A percentile compares a stretch with the other conserved stretches of the same genome.
Evolutionary conservation across 2,797 vertebrate species (phyloP).

Genomic region (Varecia variegata): DNA sequence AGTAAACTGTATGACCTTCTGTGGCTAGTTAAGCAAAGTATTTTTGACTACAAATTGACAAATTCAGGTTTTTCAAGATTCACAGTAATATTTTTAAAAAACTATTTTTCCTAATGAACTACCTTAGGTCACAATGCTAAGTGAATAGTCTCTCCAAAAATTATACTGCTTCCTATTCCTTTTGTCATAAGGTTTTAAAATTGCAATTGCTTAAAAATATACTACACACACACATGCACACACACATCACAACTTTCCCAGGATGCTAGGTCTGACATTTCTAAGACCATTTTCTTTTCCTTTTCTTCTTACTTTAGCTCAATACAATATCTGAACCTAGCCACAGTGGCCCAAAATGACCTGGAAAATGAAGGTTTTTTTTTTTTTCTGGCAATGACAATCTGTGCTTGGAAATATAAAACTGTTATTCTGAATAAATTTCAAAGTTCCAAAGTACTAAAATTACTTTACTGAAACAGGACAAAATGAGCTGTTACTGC

Average conservation of each 20-base stretch:
- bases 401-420: conserved; percentile 86
- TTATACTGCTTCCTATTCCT: not conserved
- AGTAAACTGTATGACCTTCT: not conserved
- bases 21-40: conserved; percentile 1
- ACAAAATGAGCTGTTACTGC: conserved; percentile 83
- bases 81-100: not conserved
- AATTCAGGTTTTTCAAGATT: conserved; percentile 37
- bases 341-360: conserved; percentile 81
- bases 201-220: conserved; percentile 3
- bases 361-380: conserved; percentile 80
- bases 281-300: conserved; percentile 54
- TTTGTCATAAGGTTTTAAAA: conserved; percentile 20
- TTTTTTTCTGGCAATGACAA: conserved; percentile 85
- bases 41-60: conserved; percentile 37
- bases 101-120: conserved; percentile 28
- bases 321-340: conserved; percentile 72
- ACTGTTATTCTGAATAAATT: conserved; percentile 84
- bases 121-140: conserved; percentile 10
- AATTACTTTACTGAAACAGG: conserved; percentile 82
- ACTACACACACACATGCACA: not conserved
- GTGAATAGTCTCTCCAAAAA: not conserved
- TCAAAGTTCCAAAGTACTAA: conserved; percentile 84
- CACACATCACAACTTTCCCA: not conserved
- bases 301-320: conserved; percentile 49
- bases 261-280: conserved; percentile 16